Conservation (phyloP, 2,797 vertebrate genomes). For the Mus minutoides region DNA sequence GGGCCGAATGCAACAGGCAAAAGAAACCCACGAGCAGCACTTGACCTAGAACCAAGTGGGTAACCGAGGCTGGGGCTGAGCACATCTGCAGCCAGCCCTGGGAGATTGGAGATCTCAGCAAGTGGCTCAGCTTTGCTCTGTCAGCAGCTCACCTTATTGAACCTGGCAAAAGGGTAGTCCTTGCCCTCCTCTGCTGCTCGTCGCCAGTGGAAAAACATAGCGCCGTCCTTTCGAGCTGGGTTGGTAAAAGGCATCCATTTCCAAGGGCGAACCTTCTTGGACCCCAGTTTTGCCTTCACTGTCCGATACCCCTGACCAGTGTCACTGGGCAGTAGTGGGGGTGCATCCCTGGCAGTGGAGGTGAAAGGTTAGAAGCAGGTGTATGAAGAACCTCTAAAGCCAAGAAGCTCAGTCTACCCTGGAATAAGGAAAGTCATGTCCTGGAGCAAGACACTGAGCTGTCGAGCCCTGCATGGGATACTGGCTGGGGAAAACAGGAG, state of each 20-base stretch:
- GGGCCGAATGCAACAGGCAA: not conserved
- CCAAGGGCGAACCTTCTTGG: conserved; percentile 99
- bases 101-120: not conserved
- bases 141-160: conserved; percentile 93
- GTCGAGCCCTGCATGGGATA: not conserved
- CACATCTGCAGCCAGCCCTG: not conserved
- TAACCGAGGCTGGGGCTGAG: not conserved
- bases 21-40: not conserved
- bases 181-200: conserved; percentile 98
- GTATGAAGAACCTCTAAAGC: not conserved
- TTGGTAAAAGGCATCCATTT: conserved; percentile 99
- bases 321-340: conserved; percentile 96
- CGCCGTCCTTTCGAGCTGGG: conserved; percentile 97
- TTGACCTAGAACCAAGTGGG: not conserved
- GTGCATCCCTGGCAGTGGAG: conserved; percentile 92
- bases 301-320: conserved; percentile 99
- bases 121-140: not conserved
- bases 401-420: not conserved
- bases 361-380: conserved; percentile 19
- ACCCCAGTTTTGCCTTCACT: conserved; percentile 98
- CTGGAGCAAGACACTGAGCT: not conserved
- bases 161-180: conserved; percentile 98
- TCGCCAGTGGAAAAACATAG: conserved; percentile 99
- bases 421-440: not conserved
- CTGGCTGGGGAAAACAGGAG: not conserved